These are phyloP conservation scores for Diachasmimorpha longicaudata DNA, from an alignment of 1,140 invertebrate genomes.

Conservation along the genomic window DNA sequence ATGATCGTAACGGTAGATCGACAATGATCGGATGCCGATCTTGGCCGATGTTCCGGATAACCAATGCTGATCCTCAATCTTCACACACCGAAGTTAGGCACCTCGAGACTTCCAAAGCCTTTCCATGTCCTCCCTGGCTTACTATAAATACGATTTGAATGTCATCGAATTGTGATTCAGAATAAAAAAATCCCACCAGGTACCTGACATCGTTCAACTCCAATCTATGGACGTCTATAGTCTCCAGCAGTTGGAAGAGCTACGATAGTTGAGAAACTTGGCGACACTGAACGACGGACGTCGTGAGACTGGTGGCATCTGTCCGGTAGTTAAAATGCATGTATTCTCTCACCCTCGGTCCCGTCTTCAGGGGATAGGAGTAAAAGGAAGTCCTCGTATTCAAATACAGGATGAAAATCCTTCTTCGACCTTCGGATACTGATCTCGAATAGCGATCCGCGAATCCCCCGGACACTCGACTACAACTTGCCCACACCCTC, in stretches of 20 bases:
- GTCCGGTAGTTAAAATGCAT: conserved; percentile 64
- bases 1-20: no score
- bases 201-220: no score
- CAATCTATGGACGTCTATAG: background rate
- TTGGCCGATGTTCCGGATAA: no score
- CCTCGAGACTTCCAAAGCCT: no score
- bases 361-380: conserved; percentile 21
- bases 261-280: conserved; percentile 62
- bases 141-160: no score
- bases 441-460: conserved; percentile 55
- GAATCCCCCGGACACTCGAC: conserved; percentile 38
- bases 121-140: no score
- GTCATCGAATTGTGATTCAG: no score
- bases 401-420: conserved; percentile 62
- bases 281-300: conserved; percentile 46
- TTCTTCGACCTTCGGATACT: conserved; percentile 54
- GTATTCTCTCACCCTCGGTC: conserved; percentile 48
- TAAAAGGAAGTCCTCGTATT: conserved; percentile 55
- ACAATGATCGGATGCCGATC: no score
- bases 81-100: no score
- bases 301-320: conserved; percentile 59
- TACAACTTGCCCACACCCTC: background rate
- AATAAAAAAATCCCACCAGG: no score
- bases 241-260: conserved; percentile 37
- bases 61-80: no score